A percentile compares a stretch with the other conserved stretches of the same genome.
phyloP scores from a whole-genome alignment of 2,113 vertebrate genomes.

The Centropus unirufus region DNA sequence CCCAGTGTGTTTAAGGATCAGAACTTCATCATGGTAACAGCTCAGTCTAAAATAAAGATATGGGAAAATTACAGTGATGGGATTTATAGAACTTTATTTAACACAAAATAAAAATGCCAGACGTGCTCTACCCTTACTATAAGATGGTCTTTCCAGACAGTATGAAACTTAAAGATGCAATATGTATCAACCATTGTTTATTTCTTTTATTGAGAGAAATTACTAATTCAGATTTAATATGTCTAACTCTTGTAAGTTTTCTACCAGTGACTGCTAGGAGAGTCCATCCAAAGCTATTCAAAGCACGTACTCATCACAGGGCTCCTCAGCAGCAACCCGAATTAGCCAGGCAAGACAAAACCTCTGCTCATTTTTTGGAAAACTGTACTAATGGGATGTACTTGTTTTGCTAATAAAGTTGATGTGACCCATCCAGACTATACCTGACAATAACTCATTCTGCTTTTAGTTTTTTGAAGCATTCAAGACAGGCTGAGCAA shows the following conservation, averaged over 20 bases:
- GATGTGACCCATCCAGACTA: not conserved
- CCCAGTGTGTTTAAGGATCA: not conserved
- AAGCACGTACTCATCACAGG: not conserved
- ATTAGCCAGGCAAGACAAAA: not conserved
- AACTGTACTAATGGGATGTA: not conserved
- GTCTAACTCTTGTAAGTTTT: not conserved
- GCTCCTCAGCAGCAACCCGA: not conserved
- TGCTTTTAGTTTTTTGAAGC: not conserved
- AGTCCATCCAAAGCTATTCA: not conserved
- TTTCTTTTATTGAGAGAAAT: not conserved
- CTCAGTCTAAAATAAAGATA: not conserved
- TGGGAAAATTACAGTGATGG: not conserved
- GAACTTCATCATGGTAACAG: not conserved
- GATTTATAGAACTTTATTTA: not conserved
- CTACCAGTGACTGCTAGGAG: not conserved
- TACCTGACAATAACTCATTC: not conserved
- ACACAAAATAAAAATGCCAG: not conserved
- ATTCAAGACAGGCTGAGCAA: not conserved
- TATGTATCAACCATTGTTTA: not conserved
- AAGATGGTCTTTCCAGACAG: not conserved
- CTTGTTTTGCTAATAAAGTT: not conserved
- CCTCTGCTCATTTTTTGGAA: not conserved
- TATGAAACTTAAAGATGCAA: not conserved
- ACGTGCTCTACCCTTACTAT: not conserved
- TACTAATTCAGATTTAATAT: not conserved